These are phyloP conservation scores for Myrmecophaga tridactyla DNA, from an alignment of 2,113 vertebrate species.

Conservation along the genomic window DNA sequence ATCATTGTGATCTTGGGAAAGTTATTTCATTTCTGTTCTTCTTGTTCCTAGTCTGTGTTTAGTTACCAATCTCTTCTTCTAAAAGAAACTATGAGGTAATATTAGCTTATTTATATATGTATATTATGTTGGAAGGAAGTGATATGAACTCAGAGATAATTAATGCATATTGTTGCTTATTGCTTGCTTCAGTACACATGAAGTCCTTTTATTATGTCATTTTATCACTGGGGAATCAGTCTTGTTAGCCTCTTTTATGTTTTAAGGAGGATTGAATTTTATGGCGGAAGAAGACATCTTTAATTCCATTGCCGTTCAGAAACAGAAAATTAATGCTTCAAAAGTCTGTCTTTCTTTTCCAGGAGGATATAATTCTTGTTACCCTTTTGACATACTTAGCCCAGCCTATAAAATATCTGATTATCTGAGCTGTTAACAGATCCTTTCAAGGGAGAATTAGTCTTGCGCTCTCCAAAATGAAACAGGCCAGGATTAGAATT, in stretches of 20 bases:
- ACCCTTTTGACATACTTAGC: not conserved
- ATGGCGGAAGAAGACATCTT: not conserved
- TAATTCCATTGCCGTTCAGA: not conserved
- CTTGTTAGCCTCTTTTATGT: not conserved
- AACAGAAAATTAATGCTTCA: not conserved
- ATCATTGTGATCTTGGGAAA: not conserved
- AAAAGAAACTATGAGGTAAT: not conserved
- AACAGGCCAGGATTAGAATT: not conserved
- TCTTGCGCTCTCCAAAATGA: slow-evolving; percentile 4
- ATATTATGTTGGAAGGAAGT: slow-evolving; percentile 27
- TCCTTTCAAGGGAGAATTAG: slow-evolving; percentile 38
- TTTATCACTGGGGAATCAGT: not conserved
- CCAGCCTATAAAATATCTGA: not conserved
- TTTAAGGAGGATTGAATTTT: not conserved
- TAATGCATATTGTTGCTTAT: not conserved
- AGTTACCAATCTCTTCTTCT: not conserved
- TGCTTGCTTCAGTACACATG: not conserved
- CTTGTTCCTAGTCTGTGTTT: not conserved
- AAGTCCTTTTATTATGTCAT: not conserved
- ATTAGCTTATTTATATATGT: not conserved
- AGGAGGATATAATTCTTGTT: not conserved
- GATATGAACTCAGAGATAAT: not conserved
- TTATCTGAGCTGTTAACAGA: not conserved
- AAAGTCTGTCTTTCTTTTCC: slow-evolving; percentile 11
- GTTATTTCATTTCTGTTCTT: not conserved